Conservation (phyloP, 2,797 vertebrate species). For the Alauda arvensis region DNA sequence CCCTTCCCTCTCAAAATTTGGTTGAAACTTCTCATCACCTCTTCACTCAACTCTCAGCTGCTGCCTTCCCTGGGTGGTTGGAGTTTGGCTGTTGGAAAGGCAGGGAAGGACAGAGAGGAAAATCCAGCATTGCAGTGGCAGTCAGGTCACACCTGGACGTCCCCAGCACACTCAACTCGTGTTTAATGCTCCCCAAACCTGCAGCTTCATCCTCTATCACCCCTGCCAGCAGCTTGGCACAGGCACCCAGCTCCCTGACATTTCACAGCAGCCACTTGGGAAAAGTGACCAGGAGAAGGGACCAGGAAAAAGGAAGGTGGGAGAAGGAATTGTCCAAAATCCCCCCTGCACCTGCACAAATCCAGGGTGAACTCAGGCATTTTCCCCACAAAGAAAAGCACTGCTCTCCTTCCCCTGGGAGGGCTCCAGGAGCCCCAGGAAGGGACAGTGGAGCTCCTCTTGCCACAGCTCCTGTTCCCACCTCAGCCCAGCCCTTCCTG, state of each 20-base stretch:
- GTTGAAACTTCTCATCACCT: not conserved
- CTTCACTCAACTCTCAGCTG: not conserved
- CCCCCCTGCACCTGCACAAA: not conserved
- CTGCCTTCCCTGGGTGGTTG: not conserved
- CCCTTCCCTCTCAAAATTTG: not conserved
- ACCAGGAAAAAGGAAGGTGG: accelerated
- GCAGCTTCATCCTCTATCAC: not conserved
- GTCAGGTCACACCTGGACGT: not conserved
- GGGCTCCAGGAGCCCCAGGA: not conserved
- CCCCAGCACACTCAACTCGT: not conserved
- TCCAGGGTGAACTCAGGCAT: accelerated
- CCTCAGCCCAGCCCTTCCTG: not conserved
- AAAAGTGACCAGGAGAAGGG: not conserved
- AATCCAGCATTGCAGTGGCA: not conserved
- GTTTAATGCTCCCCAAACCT: not conserved
- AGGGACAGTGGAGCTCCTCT: not conserved
- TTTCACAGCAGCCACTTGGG: not conserved
- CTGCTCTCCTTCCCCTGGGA: accelerated
- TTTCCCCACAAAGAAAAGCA: not conserved
- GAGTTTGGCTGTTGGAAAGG: not conserved
- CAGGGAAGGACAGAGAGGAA: not conserved
- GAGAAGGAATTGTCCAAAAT: not conserved
- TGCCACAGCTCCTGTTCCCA: not conserved
- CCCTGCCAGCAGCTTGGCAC: not conserved
- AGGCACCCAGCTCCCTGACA: not conserved